These are phyloP conservation scores for Nasua narica DNA, from an alignment of 2,797 vertebrate genomes.

Conservation along the genomic window DNA sequence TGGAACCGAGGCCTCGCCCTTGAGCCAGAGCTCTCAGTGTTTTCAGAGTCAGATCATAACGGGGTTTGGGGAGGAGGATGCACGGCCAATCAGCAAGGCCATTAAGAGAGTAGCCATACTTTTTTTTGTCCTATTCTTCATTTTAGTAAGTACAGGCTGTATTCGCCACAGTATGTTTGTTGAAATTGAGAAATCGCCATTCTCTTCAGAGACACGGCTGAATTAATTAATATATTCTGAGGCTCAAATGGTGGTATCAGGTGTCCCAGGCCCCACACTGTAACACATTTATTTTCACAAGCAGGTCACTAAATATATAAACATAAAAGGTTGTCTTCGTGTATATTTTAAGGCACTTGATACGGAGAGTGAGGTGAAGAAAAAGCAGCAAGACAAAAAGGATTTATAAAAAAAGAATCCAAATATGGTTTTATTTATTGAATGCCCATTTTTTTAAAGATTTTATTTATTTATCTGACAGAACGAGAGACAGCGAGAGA, in stretches of 20 bases:
- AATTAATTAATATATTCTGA: neutral
- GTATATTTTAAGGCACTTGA: constrained; percentile 8
- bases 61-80: neutral
- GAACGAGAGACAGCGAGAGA: no score
- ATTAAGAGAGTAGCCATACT: neutral
- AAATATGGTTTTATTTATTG: constrained; percentile 35
- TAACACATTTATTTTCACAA: constrained; percentile 55
- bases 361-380: neutral
- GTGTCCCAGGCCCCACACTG: neutral
- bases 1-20: neutral
- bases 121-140: neutral
- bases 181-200: neutral
- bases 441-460: neutral
- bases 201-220: neutral
- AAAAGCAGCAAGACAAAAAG: neutral
- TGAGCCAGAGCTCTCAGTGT: neutral
- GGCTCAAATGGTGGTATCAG: neutral
- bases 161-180: neutral
- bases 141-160: neutral
- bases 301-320: neutral
- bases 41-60: neutral
- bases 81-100: neutral
- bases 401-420: neutral
- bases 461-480: no score
- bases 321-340: constrained; percentile 26